These are phyloP conservation scores for Pachliopta kotzebuea DNA, from an alignment of 2,888 invertebrate genomes.

Conservation along the genomic window DNA sequence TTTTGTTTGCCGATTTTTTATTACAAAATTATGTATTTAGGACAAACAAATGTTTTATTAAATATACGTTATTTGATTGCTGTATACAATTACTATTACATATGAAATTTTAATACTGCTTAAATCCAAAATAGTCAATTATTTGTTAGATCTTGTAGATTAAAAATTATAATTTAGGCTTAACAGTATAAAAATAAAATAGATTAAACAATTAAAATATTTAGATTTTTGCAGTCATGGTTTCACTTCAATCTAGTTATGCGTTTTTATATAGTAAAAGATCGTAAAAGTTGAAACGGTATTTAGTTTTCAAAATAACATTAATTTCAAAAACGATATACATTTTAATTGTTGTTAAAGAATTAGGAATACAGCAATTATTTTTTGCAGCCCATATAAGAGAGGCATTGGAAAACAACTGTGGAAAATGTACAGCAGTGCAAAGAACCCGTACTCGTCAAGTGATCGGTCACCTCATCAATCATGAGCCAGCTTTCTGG, in stretches of 20 bases:
- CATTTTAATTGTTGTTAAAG: no score
- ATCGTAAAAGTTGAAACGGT: no score
- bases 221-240: neutral
- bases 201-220: no score
- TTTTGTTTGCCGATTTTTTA: neutral
- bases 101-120: neutral
- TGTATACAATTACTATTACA: no score
- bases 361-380: no score
- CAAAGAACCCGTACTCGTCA: conserved; percentile 47
- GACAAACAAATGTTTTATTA: neutral
- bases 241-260: no score
- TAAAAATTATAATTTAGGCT: neutral
- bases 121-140: neutral
- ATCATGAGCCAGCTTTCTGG: conserved; percentile 51
- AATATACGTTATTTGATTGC: no score
- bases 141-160: neutral
- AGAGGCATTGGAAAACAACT: conserved; percentile 51
- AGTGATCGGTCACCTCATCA: conserved; percentile 53
- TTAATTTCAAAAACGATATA: no score
- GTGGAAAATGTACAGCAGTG: conserved; percentile 43
- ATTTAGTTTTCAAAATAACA: no score
- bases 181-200: neutral
- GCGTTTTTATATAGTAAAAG: no score
- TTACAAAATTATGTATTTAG: neutral
- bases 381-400: conserved; percentile 44